These are phyloP conservation scores for Anableps anableps DNA, from an alignment of 2,797 vertebrate genomes.

Conservation along the genomic window DNA sequence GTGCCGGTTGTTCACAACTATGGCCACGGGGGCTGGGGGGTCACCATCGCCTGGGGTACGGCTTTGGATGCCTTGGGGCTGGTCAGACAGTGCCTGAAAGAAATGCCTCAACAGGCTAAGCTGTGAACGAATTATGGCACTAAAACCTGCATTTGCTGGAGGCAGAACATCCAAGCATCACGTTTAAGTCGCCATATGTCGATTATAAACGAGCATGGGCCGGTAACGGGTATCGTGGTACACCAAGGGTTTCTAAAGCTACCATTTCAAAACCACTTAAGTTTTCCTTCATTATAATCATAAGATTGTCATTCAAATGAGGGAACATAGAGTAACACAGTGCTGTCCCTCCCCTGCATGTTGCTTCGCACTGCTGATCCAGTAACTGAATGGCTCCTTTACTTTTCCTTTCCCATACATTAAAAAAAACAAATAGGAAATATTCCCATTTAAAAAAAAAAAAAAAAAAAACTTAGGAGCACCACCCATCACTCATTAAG, in stretches of 20 bases:
- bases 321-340: too few relatives aligned
- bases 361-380: too few relatives aligned
- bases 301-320: too few relatives aligned
- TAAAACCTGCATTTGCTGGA: background rate
- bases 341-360: too few relatives aligned
- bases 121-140: constrained; percentile 55
- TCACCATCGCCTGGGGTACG: constrained; percentile 88
- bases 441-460: background rate
- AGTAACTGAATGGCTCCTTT: too few relatives aligned
- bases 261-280: too few relatives aligned
- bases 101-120: constrained; percentile 61
- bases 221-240: too few relatives aligned
- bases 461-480: background rate
- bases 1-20: constrained; percentile 91
- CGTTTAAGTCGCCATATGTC: background rate
- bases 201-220: background rate
- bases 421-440: background rate
- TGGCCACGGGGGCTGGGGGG: constrained; percentile 88
- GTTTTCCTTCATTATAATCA: too few relatives aligned
- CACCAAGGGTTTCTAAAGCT: too few relatives aligned
- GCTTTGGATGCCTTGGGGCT: constrained; percentile 83
- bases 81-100: constrained; percentile 78
- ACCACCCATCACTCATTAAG: background rate
- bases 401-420: background rate
- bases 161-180: background rate